Evolutionary conservation across 2,797 vertebrate species (phyloP), one percentile per base, ranked within the genome.

Genomic region (Microctenopoma steveboyesi): DNA sequence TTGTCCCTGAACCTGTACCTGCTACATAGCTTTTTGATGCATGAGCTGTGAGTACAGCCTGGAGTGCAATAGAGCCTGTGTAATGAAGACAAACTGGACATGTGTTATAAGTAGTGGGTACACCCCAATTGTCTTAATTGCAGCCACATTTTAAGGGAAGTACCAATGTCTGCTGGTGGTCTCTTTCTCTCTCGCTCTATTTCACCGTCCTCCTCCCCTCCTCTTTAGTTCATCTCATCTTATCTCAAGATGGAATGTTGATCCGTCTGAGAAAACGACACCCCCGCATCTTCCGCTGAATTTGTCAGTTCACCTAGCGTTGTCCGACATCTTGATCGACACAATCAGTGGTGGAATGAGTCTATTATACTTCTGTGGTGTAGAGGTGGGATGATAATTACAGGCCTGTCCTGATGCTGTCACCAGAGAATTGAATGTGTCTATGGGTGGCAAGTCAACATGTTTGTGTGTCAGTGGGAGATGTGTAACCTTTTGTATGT

Each of bases 41-140:
- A 81, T 61, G 53, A 77, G 69, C 72, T 75, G 53, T 77, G 51
- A 52, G 45, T 54, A 45, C 55, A 67, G 74, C 66, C 78, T 51
- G 54, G 42, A 76, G 67, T 64, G 72, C 74, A 86, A 13, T 82
- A 76, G 79, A 82, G 59, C 69, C 57, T 62, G 50, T 56, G 51
- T 83, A 79, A 86, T 83, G 72, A 76, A 87, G 81, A 89, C 73
- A 88, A 85, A 88, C 64, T 62, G 45, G 33, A 69, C 64, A 84
- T 65, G 60, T 78, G 57, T 52, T 13, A 72, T 59, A 64, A 68
- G 74, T 72, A 69, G 9, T 35, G 33, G 33, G 33, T 35, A 35
- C 33, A 35, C 33, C 33, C 33, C 33, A 35, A 8, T 35, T 35
- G 2, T 2, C 7, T 8, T 35, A 35, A 35, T 35, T 35, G 33